These are phyloP conservation scores for Lordiphosa stackelbergi DNA, from an alignment of 1,140 invertebrate genomes.

Conservation along the genomic window DNA sequence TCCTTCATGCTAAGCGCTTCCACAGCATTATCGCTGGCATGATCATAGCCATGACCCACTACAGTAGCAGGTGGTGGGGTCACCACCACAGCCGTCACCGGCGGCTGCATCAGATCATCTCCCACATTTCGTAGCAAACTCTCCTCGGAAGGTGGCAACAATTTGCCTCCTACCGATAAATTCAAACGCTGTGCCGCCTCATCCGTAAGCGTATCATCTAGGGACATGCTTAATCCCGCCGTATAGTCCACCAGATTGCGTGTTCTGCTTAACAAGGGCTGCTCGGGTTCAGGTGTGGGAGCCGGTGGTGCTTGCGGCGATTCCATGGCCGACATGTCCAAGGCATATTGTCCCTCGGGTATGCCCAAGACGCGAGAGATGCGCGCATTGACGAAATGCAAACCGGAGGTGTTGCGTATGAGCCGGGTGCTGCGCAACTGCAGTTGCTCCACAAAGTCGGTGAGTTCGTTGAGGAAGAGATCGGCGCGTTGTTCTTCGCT, in stretches of 20 bases:
- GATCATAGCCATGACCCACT: constrained; percentile 62
- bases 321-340: constrained; percentile 72
- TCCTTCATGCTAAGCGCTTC: constrained; percentile 71
- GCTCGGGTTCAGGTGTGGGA: constrained; percentile 52
- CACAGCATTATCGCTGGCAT: constrained; percentile 74
- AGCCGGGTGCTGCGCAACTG: constrained; percentile 66
- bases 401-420: constrained; percentile 70
- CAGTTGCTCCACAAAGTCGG: constrained; percentile 69
- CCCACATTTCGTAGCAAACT: constrained; percentile 67
- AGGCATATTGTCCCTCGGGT: constrained; percentile 71
- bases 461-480: constrained; percentile 65
- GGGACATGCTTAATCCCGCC: constrained; percentile 65
- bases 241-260: constrained; percentile 61
- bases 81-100: constrained; percentile 41
- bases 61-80: constrained; percentile 5
- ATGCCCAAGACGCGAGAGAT: constrained; percentile 65
- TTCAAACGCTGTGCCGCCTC: constrained; percentile 73
- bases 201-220: constrained; percentile 71
- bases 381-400: constrained; percentile 64
- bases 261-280: constrained; percentile 18
- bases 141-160: constrained; percentile 70
- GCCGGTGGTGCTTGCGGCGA: constrained; percentile 55
- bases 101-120: constrained; percentile 69
- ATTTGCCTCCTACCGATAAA: constrained; percentile 67
- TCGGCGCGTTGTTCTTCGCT: constrained; percentile 72